Evolutionary conservation across 2,888 invertebrate genomes (phyloP).

Genomic region (Ametastegia equiseti): DNA sequence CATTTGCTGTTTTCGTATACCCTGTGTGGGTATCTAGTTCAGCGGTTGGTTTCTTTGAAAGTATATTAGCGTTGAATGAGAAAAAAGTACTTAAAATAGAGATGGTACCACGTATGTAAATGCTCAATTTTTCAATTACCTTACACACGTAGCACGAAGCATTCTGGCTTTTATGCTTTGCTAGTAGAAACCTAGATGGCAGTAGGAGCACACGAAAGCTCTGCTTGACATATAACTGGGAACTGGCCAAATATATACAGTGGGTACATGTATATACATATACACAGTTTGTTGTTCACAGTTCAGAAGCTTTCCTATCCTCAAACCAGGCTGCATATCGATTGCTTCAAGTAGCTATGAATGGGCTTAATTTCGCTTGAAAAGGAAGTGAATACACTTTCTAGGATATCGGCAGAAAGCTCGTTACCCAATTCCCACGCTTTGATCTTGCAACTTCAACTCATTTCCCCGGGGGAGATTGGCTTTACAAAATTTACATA

Average conservation of each 20-base stretch:
- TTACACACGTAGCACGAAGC: background rate
- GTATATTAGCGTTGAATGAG: background rate
- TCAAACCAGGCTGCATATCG: background rate
- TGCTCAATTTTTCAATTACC: constrained; percentile 6
- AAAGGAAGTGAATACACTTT: background rate
- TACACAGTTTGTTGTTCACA: too few relatives aligned
- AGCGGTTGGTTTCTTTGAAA: background rate
- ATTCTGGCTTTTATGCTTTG: background rate
- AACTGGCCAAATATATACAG: background rate
- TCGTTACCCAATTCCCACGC: background rate
- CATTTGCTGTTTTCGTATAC: background rate
- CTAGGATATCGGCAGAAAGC: background rate
- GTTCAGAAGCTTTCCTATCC: background rate
- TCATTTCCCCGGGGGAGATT: background rate
- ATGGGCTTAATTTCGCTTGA: background rate
- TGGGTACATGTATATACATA: background rate
- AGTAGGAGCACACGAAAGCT: constrained; percentile 15
- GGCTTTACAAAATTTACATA: background rate
- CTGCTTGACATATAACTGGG: background rate
- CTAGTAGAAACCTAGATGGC: background rate
- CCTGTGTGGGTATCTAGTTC: background rate
- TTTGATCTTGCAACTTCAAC: background rate
- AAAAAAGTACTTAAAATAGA: constrained; percentile 4
- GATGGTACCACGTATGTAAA: background rate
- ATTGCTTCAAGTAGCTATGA: background rate